Evolutionary conservation across 2,888 invertebrate species (phyloP), one percentile per base, ranked within the genome.

Genomic region (Eledona agricola): DNA sequence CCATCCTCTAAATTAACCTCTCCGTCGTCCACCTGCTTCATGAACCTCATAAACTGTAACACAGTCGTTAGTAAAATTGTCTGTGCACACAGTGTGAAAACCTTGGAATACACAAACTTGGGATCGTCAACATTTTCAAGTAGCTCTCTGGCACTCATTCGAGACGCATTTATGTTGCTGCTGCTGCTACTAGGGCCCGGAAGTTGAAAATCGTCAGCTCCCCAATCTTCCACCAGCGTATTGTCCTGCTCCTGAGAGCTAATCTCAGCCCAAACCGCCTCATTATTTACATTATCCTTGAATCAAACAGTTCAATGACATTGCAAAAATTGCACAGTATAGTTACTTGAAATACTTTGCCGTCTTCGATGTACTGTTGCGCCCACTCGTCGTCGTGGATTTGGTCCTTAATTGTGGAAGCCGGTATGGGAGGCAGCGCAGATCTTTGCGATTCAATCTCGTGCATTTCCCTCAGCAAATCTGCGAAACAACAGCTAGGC

Each of bases 11-110:
- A 72, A 52, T 81, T 79, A 37, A 82, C 74, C 59, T 87, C 85
- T 25, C 85, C 86, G 65, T 86, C 83, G 70, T 86, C 86, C 51
- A 89, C 84, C 76, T 85, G 86, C 68, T 86, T 84, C 85, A 93
- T 90, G 71, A 91, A 92, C 68, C 86, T 87, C 87, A 91, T 88
- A 69, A 93, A 92, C 81, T 90, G 81, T 50, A 70, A 60, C 4
- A 11, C 15, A 38, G 1, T 12, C 17, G 5, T 32, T 17, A 32
- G 11, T 7, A 7, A 32, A n/a, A n/a, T n/a, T n/a, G n/a, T n/a
- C n/a, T n/a, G n/a, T n/a, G n/a, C n/a, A n/a, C n/a, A 45, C n/a
- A n/a, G 22, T 46, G 19, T 7, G 37, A 32, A 9, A 46, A 83
- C 83, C 79, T 83, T 81, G 43, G 88, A 89, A 71, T 88, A 87